These are phyloP conservation scores for Aphelinus certus DNA, from an alignment of 1,140 invertebrate genomes.

Conservation along the genomic window DNA sequence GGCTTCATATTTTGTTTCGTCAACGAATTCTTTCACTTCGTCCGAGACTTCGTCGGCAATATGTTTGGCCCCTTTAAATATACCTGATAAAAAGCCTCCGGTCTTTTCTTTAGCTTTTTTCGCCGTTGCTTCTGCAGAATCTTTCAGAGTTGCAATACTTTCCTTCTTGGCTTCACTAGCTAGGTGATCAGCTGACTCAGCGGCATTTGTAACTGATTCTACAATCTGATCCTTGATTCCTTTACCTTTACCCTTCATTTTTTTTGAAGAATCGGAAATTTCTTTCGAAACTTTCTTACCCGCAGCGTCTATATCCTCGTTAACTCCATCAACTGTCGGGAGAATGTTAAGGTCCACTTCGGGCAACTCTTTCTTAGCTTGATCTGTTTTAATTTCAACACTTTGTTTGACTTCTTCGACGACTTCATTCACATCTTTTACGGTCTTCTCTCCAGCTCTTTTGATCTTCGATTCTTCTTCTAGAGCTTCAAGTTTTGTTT, in stretches of 20 bases:
- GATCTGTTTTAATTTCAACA: neutral
- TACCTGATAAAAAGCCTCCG: constrained; percentile 40
- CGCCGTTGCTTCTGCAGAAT: neutral
- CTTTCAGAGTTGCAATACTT: neutral
- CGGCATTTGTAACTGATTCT: constrained; percentile 4
- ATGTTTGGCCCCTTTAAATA: constrained; percentile 41
- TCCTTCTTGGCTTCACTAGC: constrained; percentile 23
- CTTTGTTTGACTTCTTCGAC: constrained; percentile 36
- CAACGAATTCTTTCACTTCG: constrained; percentile 23
- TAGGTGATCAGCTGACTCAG: neutral
- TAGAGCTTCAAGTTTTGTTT: constrained; percentile 23
- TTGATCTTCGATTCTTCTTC: constrained; percentile 35
- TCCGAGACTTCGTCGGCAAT: constrained; percentile 3
- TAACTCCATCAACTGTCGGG: neutral
- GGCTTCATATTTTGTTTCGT: constrained; percentile 43
- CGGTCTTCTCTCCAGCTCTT: constrained; percentile 43
- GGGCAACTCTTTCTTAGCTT: neutral
- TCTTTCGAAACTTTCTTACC: constrained; percentile 17
- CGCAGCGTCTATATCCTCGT: neutral
- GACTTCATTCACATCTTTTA: neutral
- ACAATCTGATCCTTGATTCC: constrained; percentile 35
- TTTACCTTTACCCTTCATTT: constrained; percentile 32
- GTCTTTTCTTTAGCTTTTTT: constrained; percentile 7
- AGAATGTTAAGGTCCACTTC: neutral
- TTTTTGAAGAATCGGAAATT: constrained; percentile 31